phyloP scores from a whole-genome alignment of 2,113 vertebrate genomes.

The Phasianus colchicus region DNA sequence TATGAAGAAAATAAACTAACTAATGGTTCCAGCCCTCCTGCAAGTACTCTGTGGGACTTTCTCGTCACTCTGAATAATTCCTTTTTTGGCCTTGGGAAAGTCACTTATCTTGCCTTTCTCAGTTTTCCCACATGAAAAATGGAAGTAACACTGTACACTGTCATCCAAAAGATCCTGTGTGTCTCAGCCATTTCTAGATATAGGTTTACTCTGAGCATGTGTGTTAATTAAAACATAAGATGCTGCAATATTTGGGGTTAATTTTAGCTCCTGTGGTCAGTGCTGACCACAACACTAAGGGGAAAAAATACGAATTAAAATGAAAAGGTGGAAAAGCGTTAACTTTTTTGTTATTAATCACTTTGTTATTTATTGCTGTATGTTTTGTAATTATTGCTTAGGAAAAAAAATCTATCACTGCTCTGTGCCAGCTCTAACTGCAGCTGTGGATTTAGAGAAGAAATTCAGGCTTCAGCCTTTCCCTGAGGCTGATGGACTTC shows the following conservation, averaged over 20 bases:
- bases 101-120: slow-evolving; percentile 58
- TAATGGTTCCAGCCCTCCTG: slow-evolving; percentile 31
- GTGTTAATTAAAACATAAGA: slow-evolving; percentile 23
- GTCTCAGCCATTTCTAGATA: background rate
- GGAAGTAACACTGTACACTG: background rate
- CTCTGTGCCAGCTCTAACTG: slow-evolving; percentile 59
- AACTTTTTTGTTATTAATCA: slow-evolving; percentile 53
- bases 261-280: slow-evolving; percentile 12
- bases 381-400: slow-evolving; percentile 73
- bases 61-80: slow-evolving; percentile 51
- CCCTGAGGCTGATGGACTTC: slow-evolving; percentile 82
- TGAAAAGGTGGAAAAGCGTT: slow-evolving; percentile 7
- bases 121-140: slow-evolving; percentile 29
- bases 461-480: slow-evolving; percentile 77
- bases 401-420: slow-evolving; percentile 61
- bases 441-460: slow-evolving; percentile 67
- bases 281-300: background rate
- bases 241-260: background rate
- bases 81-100: slow-evolving; percentile 60
- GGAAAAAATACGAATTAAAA: slow-evolving; percentile 10
- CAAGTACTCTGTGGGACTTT: slow-evolving; percentile 51
- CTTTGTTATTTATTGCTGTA: slow-evolving; percentile 67
- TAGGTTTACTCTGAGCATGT: background rate
- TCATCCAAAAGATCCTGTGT: background rate
- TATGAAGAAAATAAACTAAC: slow-evolving; percentile 53